phyloP scores from a whole-genome alignment of 2,113 vertebrate genomes.

The Amphiprion ocellaris region DNA sequence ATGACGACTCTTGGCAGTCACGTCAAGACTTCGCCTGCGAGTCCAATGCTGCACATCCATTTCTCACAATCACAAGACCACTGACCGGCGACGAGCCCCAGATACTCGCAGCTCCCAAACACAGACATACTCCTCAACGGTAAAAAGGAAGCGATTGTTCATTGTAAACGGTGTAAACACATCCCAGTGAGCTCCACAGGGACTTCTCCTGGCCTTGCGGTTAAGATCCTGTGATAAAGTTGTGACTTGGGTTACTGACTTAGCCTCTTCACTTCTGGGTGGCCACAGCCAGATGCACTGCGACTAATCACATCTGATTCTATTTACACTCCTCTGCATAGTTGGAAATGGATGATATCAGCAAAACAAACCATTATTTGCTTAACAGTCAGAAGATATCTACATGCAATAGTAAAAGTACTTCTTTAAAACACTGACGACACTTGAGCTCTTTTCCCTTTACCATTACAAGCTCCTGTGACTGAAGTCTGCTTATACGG shows the following conservation, averaged over 20 bases:
- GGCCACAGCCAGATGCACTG: constrained; percentile 51
- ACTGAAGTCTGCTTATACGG: constrained; percentile 71
- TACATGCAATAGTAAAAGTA: background rate
- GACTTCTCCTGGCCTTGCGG: constrained; percentile 52
- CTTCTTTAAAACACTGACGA: constrained; percentile 9
- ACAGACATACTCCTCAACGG: background rate
- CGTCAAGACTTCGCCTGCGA: background rate
- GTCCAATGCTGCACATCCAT: background rate
- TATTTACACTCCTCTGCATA: constrained; percentile 66
- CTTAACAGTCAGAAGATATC: constrained; percentile 32
- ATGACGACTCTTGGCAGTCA: background rate
- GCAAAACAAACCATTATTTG: constrained; percentile 47
- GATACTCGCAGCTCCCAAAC: constrained; percentile 25
- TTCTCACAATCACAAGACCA: background rate
- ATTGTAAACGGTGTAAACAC: constrained; percentile 49
- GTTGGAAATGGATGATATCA: constrained; percentile 52
- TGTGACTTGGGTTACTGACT: constrained; percentile 61
- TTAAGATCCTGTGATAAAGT: constrained; percentile 71
- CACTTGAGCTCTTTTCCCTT: constrained; percentile 42
- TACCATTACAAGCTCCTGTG: constrained; percentile 47
- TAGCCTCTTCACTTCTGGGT: constrained; percentile 72
- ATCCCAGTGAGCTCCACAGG: constrained; percentile 43
- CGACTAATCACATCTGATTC: constrained; percentile 72
- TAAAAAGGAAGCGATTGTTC: constrained; percentile 59
- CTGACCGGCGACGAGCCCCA: background rate